Conservation (phyloP, 2,888 invertebrate genomes). For the Phania funesta region DNA sequence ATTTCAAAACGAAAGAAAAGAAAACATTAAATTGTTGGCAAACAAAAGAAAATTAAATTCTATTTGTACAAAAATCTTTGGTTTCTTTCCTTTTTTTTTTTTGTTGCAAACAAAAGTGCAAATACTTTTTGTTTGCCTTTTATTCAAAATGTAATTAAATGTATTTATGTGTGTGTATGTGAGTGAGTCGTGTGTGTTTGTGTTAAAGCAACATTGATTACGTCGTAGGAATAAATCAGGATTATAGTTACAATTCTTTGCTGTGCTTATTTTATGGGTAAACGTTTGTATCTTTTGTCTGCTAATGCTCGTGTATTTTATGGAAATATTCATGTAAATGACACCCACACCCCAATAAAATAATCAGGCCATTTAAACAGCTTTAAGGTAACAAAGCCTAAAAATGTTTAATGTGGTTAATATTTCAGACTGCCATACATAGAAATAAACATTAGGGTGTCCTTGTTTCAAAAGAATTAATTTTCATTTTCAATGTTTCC, state of each 20-base stretch:
- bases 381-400: constrained; percentile 24
- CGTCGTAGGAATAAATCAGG: constrained; percentile 54
- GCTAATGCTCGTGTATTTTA: constrained; percentile 24
- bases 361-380: constrained; percentile 37
- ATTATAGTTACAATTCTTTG: constrained; percentile 37
- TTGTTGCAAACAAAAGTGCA: constrained; percentile 10
- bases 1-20: neutral
- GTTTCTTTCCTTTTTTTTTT: neutral
- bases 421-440: too few relatives aligned
- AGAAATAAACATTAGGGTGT: too few relatives aligned
- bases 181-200: neutral
- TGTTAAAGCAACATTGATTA: constrained; percentile 5
- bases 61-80: constrained; percentile 40
- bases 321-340: constrained; percentile 10
- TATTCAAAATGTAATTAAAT: constrained; percentile 47
- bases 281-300: constrained; percentile 33
- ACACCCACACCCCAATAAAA: constrained; percentile 25
- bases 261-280: constrained; percentile 18
- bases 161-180: neutral
- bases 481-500: too few relatives aligned
- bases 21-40: constrained; percentile 1
- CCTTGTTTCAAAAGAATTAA: too few relatives aligned
- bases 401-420: neutral
- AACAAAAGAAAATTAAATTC: constrained; percentile 43
- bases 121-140: constrained; percentile 41